These are phyloP conservation scores for Eupeodes luniger DNA, from an alignment of 2,888 invertebrate genomes.

Conservation along the genomic window DNA sequence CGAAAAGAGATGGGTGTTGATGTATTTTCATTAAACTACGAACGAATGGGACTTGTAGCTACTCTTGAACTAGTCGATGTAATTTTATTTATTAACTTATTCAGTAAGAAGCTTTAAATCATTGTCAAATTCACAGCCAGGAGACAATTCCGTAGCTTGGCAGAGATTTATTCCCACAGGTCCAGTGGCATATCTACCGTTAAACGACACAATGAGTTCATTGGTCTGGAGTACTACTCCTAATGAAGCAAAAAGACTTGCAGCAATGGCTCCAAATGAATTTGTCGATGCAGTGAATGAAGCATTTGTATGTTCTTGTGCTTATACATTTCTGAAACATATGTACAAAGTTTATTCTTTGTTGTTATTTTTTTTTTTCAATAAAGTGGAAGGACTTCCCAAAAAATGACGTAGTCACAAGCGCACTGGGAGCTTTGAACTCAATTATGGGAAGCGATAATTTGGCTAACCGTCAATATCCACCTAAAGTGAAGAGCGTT, in stretches of 20 bases:
- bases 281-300: slow-evolving; percentile 96
- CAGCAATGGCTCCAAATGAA: slow-evolving; percentile 89
- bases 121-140: slow-evolving; percentile 84
- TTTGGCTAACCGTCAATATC: slow-evolving; percentile 83
- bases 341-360: not conserved
- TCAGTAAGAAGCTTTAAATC: not conserved
- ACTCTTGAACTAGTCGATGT: slow-evolving; percentile 93
- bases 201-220: slow-evolving; percentile 91
- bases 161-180: slow-evolving; percentile 97
- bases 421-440: slow-evolving; percentile 85
- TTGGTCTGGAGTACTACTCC: slow-evolving; percentile 96
- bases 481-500: slow-evolving; percentile 81
- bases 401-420: slow-evolving; percentile 80
- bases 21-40: slow-evolving; percentile 92
- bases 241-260: slow-evolving; percentile 89
- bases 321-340: not conserved
- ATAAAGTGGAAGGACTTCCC: slow-evolving; percentile 80
- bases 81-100: slow-evolving; percentile 71
- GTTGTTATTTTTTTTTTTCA: not conserved
- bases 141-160: slow-evolving; percentile 95
- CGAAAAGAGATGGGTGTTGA: slow-evolving; percentile 92
- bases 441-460: slow-evolving; percentile 82
- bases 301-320: slow-evolving; percentile 88
- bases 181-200: slow-evolving; percentile 95
- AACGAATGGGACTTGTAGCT: slow-evolving; percentile 96